Evolutionary conservation across 2,797 vertebrate species (phyloP).

Genomic region (Falco naumanni): DNA sequence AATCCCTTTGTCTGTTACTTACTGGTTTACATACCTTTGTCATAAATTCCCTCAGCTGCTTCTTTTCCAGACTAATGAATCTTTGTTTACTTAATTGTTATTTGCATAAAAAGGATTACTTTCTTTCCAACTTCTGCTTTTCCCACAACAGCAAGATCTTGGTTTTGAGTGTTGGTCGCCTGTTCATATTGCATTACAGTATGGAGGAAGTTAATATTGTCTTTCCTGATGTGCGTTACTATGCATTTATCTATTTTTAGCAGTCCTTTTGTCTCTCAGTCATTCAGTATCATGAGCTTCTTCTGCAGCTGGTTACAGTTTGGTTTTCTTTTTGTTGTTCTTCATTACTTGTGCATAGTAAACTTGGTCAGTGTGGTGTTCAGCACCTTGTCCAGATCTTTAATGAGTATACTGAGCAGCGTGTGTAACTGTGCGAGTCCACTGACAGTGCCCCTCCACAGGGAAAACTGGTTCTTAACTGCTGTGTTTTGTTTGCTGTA

Average conservation of each 20-base stretch:
- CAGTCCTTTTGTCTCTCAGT: not conserved
- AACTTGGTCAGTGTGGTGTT: not conserved
- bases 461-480: not conserved
- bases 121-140: not conserved
- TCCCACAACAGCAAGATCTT: not conserved
- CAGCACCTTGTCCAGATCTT: not conserved
- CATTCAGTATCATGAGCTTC: not conserved
- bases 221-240: not conserved
- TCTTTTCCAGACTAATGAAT: not conserved
- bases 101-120: not conserved
- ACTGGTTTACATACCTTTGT: not conserved
- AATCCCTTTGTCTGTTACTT: not conserved
- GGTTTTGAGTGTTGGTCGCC: not conserved
- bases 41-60: not conserved
- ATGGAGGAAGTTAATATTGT: not conserved
- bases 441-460: not conserved
- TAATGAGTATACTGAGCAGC: not conserved
- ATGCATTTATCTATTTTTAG: not conserved
- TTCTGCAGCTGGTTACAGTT: not conserved
- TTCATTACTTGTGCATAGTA: not conserved
- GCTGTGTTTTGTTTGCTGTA: not conserved
- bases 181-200: not conserved
- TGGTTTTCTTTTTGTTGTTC: not conserved
- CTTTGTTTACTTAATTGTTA: not conserved
- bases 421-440: not conserved